phyloP scores from a whole-genome alignment of 2,113 vertebrate genomes.

The Nothoprocta perdicaria region DNA sequence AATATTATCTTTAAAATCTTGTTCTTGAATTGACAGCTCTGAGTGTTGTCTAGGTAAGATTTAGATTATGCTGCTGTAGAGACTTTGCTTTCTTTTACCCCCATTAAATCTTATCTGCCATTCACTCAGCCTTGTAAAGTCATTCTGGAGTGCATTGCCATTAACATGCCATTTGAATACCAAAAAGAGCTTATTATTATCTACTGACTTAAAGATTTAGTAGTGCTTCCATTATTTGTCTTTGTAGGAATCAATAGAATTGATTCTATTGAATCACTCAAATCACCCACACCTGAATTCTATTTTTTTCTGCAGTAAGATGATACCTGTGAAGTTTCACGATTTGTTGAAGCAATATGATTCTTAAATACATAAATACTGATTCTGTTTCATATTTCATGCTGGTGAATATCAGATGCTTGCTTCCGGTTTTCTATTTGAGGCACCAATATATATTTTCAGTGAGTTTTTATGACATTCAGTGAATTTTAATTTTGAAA shows the following conservation, averaged over 20 bases:
- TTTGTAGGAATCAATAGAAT: neutral
- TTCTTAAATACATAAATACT: neutral
- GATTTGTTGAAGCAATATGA: neutral
- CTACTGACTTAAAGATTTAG: neutral
- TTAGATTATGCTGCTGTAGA: neutral
- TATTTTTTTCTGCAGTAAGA: neutral
- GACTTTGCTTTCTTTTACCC: neutral
- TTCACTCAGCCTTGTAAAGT: neutral
- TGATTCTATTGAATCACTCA: neutral
- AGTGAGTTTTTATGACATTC: neutral
- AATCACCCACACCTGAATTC: neutral
- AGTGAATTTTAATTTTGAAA: neutral
- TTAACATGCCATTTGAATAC: neutral
- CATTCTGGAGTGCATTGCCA: neutral
- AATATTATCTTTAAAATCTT: neutral
- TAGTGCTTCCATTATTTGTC: neutral
- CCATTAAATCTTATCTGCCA: neutral
- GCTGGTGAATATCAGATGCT: neutral
- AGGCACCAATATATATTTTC: rapidly evolving
- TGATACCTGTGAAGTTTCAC: neutral
- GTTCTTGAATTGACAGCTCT: neutral
- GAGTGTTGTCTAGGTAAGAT: neutral
- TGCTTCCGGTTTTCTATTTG: neutral
- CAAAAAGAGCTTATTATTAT: neutral
- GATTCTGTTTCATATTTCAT: neutral